Conservation (phyloP, 2,888 invertebrate species). For the Calameuta idolon region DNA sequence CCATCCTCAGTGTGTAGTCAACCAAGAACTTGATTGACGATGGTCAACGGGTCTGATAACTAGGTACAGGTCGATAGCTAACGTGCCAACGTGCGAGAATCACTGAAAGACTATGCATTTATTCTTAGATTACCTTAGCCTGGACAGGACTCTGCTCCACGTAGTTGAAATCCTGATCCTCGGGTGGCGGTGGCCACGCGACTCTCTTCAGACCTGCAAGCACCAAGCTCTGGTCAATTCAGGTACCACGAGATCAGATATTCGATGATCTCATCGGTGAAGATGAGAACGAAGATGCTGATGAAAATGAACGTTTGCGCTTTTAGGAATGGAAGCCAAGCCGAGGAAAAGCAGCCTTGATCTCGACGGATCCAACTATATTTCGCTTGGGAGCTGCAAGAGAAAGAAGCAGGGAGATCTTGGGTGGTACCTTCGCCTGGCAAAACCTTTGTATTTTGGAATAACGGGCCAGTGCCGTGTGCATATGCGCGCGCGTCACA, state of each 20-base stretch:
- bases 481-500: conserved; percentile 20
- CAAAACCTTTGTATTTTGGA: conserved; percentile 4
- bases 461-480: conserved; percentile 13
- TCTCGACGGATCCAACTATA: background rate
- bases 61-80: background rate
- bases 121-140: conserved; percentile 70
- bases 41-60: background rate
- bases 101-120: background rate
- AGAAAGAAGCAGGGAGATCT: background rate
- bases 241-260: background rate
- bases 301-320: background rate
- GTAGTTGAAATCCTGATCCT: conserved; percentile 75
- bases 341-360: background rate
- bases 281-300: background rate
- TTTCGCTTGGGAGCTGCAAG: background rate
- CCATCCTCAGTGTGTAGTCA: background rate
- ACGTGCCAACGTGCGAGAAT: background rate
- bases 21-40: background rate
- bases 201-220: conserved; percentile 85
- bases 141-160: conserved; percentile 70
- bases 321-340: background rate
- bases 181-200: conserved; percentile 85
- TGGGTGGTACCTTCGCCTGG: background rate
- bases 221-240: conserved; percentile 34
- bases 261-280: background rate